Evolutionary conservation across 92 coral and sea anemone species (phyloP).

Genomic region (Virgularia gustaviana): DNA sequence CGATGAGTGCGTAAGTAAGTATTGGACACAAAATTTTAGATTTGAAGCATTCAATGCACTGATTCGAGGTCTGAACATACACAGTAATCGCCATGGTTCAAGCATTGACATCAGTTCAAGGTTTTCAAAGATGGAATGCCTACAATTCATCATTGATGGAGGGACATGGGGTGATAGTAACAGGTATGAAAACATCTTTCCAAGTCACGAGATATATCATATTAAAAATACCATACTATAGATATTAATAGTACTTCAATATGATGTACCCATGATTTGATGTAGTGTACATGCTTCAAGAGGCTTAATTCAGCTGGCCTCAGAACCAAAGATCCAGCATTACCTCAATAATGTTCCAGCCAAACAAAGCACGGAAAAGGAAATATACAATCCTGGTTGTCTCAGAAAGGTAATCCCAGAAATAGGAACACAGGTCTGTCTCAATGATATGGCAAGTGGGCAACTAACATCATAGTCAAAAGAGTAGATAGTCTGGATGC

Average conservation of each 20-base stretch:
- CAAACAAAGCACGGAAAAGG: too few species aligned
- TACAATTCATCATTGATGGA: background rate
- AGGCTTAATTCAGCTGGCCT: background rate
- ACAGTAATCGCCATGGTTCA: slow-evolving; percentile 1
- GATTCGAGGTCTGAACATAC: slow-evolving; percentile 1
- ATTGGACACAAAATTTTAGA: background rate
- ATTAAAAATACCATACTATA: background rate
- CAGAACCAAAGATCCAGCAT: slow-evolving; percentile 1
- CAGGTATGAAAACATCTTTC: background rate
- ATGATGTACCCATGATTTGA: background rate
- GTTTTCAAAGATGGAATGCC: slow-evolving; percentile 12
- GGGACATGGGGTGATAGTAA: slow-evolving; percentile 8
- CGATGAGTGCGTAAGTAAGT: too few species aligned
- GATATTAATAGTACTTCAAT: background rate
- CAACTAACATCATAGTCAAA: too few species aligned
- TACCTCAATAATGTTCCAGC: too few species aligned
- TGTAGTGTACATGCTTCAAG: slow-evolving; percentile 5
- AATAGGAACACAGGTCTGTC: too few species aligned
- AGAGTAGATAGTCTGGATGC: too few species aligned
- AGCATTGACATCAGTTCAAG: background rate
- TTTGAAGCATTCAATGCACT: slow-evolving; percentile 10
- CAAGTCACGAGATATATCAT: background rate
- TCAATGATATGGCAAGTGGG: too few species aligned
- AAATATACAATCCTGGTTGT: too few species aligned
- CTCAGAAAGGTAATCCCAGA: too few species aligned